phyloP scores from a whole-genome alignment of 1,140 invertebrate genomes.

The Reticulitermes speratus region DNA sequence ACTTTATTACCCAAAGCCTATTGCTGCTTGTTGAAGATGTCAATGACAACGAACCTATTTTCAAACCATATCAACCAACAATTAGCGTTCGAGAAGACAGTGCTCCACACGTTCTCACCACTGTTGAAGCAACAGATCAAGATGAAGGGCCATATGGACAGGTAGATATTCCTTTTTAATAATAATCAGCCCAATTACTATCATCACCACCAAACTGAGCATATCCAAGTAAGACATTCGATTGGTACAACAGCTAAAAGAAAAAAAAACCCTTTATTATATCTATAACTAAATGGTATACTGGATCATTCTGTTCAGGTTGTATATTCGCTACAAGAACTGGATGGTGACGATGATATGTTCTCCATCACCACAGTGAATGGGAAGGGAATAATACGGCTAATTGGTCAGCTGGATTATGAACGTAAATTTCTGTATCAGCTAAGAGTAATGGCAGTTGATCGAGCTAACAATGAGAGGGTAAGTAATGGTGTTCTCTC shows the following conservation, averaged over 20 bases:
- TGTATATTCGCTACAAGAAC: constrained; percentile 63
- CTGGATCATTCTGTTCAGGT: constrained; percentile 41
- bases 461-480: constrained; percentile 76
- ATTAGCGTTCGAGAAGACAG: constrained; percentile 78
- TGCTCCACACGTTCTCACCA: constrained; percentile 68
- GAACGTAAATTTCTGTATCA: constrained; percentile 87
- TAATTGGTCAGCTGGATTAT: constrained; percentile 79
- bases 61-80: constrained; percentile 80
- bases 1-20: constrained; percentile 87
- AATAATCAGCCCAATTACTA: background rate
- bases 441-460: constrained; percentile 77
- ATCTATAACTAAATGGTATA: background rate
- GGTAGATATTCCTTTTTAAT: constrained; percentile 51
- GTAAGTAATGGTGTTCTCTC: constrained; percentile 46
- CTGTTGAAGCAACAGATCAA: constrained; percentile 81
- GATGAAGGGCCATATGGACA: constrained; percentile 92
- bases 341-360: constrained; percentile 70
- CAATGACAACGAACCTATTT: constrained; percentile 87
- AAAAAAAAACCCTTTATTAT: no score
- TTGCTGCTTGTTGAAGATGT: constrained; percentile 86
- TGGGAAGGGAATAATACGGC: constrained; percentile 81
- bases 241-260: no score
- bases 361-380: constrained; percentile 82
- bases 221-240: no score
- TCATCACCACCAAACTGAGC: no score